Conservation (phyloP, 53 echinoderm and acorn worm species). For the Apostichopus leukothele region DNA sequence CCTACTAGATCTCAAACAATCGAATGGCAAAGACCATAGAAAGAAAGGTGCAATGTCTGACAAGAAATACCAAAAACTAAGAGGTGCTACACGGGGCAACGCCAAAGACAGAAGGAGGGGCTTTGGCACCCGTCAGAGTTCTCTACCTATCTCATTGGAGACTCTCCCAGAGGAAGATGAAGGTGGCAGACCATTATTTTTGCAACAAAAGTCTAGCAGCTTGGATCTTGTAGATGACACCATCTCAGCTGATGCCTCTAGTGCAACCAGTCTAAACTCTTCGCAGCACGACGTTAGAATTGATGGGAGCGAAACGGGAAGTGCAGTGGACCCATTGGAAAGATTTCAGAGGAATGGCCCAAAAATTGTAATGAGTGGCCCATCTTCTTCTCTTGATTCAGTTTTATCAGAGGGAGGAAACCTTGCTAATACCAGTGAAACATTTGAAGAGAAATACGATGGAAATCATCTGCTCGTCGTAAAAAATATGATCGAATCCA, state of each 20-base stretch:
- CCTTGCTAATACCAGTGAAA: neutral
- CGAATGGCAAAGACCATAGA: conserved; percentile 47
- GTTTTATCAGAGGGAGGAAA: neutral
- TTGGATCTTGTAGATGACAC: neutral
- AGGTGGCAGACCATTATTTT: conserved; percentile 45
- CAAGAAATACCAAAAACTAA: conserved; percentile 45
- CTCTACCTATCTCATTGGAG: conserved; percentile 93
- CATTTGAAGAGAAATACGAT: conserved; percentile 18
- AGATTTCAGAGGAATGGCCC: neutral
- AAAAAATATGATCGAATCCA: conserved; percentile 90
- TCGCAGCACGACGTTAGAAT: neutral
- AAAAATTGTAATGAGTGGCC: conserved; percentile 20
- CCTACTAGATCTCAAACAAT: conserved; percentile 32
- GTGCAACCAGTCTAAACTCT: conserved; percentile 19
- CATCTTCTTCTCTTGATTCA: neutral
- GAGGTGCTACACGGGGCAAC: conserved; percentile 45
- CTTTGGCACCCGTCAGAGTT: conserved; percentile 80
- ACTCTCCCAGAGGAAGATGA: conserved; percentile 95
- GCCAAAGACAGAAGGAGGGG: conserved; percentile 82
- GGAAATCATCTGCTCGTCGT: conserved; percentile 81
- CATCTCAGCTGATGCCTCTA: neutral
- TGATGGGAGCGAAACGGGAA: neutral
- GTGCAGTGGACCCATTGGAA: neutral
- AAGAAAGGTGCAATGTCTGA: conserved; percentile 59
- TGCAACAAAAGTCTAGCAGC: conserved; percentile 42